A percentile compares a stretch with the other conserved stretches of the same genome.
These are phyloP conservation scores for Glaucidium brasilianum DNA, from an alignment of 2,113 vertebrate genomes.

Conservation along the genomic window DNA sequence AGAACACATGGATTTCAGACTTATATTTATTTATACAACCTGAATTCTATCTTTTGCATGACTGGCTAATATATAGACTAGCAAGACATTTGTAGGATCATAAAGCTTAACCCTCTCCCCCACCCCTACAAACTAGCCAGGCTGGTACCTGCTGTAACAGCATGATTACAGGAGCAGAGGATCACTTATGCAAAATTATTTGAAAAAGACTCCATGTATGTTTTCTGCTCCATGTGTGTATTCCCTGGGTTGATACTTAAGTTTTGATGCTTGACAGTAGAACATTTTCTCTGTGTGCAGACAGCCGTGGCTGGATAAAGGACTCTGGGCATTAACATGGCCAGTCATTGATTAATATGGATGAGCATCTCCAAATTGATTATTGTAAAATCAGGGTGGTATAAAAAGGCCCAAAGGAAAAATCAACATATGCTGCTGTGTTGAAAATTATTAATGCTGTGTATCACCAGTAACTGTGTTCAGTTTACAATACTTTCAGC, in stretches of 20 bases:
- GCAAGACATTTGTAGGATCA: background rate
- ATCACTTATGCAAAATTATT: background rate
- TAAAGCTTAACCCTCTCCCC: background rate
- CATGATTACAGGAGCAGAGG: background rate
- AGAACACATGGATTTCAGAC: background rate
- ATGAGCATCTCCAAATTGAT: background rate
- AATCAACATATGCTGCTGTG: background rate
- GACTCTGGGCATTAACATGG: background rate
- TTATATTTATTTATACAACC: background rate
- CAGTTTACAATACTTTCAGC: background rate
- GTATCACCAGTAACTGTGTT: background rate
- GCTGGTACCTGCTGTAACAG: background rate
- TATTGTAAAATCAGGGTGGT: background rate
- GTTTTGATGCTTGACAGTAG: background rate
- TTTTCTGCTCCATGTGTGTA: background rate
- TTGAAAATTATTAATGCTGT: background rate
- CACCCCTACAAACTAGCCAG: background rate
- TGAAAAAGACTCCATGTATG: background rate
- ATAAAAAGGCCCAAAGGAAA: slow-evolving; percentile 30
- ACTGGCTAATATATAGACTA: background rate
- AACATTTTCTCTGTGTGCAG: background rate
- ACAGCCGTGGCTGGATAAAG: background rate
- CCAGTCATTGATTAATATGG: background rate
- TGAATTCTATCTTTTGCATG: background rate
- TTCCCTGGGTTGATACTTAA: background rate